Evolutionary conservation across 2,888 invertebrate species (phyloP), one percentile per base, ranked within the genome.

Genomic region (Campoletis raptor): DNA sequence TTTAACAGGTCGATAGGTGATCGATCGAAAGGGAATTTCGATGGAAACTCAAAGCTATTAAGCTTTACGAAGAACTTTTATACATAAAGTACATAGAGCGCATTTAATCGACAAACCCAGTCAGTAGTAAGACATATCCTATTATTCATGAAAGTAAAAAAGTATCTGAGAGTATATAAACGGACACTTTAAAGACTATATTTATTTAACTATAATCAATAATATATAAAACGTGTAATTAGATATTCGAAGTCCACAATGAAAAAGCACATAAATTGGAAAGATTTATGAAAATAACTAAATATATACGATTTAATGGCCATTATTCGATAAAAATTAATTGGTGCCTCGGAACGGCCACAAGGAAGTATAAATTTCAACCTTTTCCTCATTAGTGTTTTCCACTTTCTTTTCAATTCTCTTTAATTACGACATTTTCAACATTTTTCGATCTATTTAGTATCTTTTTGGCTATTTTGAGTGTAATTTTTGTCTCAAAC

Each of bases 1-100:
- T 70, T 76, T 76, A 30, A 70, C 36, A 80, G 61, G 67, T 54
- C 70, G 64, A 57, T 76, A 76, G 54, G 69, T 64, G 64, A 76
- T 81, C 69, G 66, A 85, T 66, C 52, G 45, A 9, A 37, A 30
- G 36, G 42, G 57, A 37, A 12, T 85, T 76, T 80, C 48, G 37
- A 69, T 48, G 45, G 37, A 10, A 57, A 42, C 52, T 52, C 70
- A 30, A 61, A 37, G 52, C 36, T 52, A 61, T 54, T 54, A 21
- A 74, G 45, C 54, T 76, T 69, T 21, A 10, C 40, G 45, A 64
- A 76, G 45, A 40, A 76, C 24, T 76, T 64, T 76, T 36, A 45
- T 40, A 40, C 40, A 64, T 18, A 36, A 64, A 42, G 36, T 64
- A 76, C 52, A 24, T 36, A 61, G 18, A 73, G 57, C 57, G 24